These are phyloP conservation scores for Epizoanthus illoricatus DNA, from an alignment of 92 coral and sea anemone species.

Conservation along the genomic window DNA sequence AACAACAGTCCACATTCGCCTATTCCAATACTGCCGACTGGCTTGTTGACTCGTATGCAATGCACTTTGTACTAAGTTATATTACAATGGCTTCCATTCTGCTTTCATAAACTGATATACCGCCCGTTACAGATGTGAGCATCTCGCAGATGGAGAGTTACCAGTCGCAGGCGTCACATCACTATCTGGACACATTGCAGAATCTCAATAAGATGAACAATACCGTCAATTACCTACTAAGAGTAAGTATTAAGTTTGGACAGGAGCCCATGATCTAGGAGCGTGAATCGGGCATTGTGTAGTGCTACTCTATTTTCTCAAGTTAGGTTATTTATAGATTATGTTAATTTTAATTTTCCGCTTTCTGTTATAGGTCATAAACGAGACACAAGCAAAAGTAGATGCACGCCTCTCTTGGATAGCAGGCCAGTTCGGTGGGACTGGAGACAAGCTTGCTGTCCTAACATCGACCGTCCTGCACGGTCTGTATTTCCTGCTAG, in stretches of 20 bases:
- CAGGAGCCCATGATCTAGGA: background rate
- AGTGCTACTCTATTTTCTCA: too few relatives aligned
- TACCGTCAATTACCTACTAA: constrained; percentile 72
- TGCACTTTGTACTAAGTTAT: too few relatives aligned
- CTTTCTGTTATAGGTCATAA: constrained; percentile 59
- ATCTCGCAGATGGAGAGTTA: constrained; percentile 76
- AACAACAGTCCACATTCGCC: too few relatives aligned
- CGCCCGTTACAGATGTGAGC: constrained; percentile 67
- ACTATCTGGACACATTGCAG: constrained; percentile 77
- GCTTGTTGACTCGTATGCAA: too few relatives aligned
- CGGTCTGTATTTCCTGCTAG: constrained; percentile 77
- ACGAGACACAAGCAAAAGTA: constrained; percentile 74
- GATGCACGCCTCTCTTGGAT: constrained; percentile 86
- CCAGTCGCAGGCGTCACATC: constrained; percentile 80
- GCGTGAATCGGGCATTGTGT: too few relatives aligned
- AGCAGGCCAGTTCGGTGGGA: constrained; percentile 87
- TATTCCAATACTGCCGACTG: too few relatives aligned
- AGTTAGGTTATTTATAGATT: too few relatives aligned
- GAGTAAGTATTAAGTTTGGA: constrained; percentile 52
- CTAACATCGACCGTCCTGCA: constrained; percentile 79
- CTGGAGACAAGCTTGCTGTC: constrained; percentile 79
- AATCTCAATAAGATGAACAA: constrained; percentile 78
- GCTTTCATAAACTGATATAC: too few relatives aligned
- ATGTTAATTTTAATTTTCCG: too few relatives aligned
- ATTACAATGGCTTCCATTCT: too few relatives aligned